These are phyloP conservation scores for Cenopis cana DNA, from an alignment of 2,888 invertebrate genomes.

Conservation along the genomic window DNA sequence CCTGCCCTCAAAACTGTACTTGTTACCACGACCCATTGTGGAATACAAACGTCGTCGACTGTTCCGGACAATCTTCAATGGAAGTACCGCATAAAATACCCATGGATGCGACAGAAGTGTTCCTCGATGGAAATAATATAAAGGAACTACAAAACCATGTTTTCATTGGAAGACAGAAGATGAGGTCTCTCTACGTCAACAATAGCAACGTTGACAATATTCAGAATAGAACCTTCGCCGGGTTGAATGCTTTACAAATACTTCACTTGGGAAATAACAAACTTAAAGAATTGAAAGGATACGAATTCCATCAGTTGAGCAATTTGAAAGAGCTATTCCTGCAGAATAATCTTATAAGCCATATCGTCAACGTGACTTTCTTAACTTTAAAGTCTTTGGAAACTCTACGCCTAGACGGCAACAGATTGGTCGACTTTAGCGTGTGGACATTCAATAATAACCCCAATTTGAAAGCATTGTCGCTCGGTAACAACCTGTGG, in stretches of 20 bases:
- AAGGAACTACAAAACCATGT: constrained; percentile 93
- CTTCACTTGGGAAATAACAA: constrained; percentile 95
- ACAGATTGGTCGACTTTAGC: constrained; percentile 91
- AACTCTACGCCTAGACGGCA: constrained; percentile 93
- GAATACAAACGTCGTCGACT: constrained; percentile 96
- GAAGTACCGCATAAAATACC: constrained; percentile 95
- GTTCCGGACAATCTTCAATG: constrained; percentile 91
- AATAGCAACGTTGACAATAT: constrained; percentile 93
- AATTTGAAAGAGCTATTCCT: constrained; percentile 93
- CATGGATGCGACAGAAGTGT: constrained; percentile 97
- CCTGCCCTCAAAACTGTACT: constrained; percentile 96
- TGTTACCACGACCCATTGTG: constrained; percentile 98
- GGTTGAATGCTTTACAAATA: constrained; percentile 90
- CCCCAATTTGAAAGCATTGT: constrained; percentile 89
- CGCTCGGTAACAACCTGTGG: constrained; percentile 94
- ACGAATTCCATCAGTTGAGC: constrained; percentile 93
- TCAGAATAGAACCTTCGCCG: constrained; percentile 96
- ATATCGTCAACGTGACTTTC: constrained; percentile 93
- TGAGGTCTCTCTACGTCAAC: constrained; percentile 94
- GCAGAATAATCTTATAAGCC: constrained; percentile 92
- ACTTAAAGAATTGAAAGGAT: constrained; percentile 91
- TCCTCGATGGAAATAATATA: constrained; percentile 95
- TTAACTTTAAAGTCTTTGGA: constrained; percentile 91
- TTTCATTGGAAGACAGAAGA: constrained; percentile 95
- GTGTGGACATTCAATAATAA: constrained; percentile 91